Evolutionary conservation across 2,113 vertebrate genomes (phyloP), one percentile per base, ranked within the genome.

Genomic region (Montifringilla adamsi): DNA sequence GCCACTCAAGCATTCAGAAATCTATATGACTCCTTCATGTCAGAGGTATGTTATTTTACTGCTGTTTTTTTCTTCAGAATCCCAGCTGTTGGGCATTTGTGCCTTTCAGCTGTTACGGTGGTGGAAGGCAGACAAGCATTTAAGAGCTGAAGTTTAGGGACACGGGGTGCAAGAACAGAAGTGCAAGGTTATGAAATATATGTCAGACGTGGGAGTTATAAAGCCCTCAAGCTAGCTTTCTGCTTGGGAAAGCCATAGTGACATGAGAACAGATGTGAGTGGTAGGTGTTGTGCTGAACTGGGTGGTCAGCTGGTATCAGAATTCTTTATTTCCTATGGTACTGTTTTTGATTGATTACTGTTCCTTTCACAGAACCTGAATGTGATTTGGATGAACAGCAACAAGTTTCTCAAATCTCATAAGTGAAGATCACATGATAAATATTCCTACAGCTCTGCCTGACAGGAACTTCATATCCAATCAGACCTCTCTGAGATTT

Each of bases 71-170:
- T 75, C 90, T 96, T 72, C 94, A 94, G 93, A 97, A 96, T 95
- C 86, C 92, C 93, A 96, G 93, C 94, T 97, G 41, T 50, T 94
- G 94, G 96, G 91, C 89, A 97, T 96, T 98, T 97, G 91, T 96
- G 88, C 87, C 23, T 89, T 85, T 98, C 96, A 98, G 97, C 96
- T 98, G 96, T 97, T 97, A 91, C 2, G 6, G 59, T 91, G 78
- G 87, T 77, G 55, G 85, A 86, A 94, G 79, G 68, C 73, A 84
- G 80, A 91, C 73, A 96, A 94, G 82, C 62, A 95, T 18, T 62
- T n/a, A 94, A 88, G 84, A 96, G 44, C n/a, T 75, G 92, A 94
- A 74, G 73, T 87, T 96, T 95, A 52, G 66, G 91, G 91, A 63
- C 89, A 94, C 10, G 30, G 85, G 87, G 67, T 6, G 23, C 84